phyloP scores from a whole-genome alignment of 2,113 vertebrate genomes.

The Pyxicephalus adspersus region DNA sequence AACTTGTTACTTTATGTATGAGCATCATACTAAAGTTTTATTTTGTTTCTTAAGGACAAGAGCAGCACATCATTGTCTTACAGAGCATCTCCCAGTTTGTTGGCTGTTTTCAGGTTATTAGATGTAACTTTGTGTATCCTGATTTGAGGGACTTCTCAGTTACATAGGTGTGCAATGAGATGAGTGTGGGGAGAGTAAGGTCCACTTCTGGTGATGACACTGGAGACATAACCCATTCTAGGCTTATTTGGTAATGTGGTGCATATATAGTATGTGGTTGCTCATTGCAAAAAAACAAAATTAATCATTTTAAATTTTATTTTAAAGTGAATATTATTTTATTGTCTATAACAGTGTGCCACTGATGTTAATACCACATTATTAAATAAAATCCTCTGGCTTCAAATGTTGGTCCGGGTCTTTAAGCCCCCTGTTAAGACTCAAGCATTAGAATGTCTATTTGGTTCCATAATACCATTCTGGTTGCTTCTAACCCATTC shows the following conservation, averaged over 20 bases:
- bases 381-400: too few species aligned
- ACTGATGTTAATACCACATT: too few species aligned
- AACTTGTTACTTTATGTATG: too few species aligned
- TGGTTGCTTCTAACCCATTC: not conserved
- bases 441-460: too few species aligned
- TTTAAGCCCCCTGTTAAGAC: constrained; percentile 5
- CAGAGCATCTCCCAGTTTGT: constrained; percentile 25
- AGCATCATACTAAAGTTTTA: too few species aligned
- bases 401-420: constrained; percentile 21
- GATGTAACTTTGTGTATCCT: not conserved
- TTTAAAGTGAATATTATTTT: too few species aligned
- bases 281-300: too few species aligned
- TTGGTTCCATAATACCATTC: not conserved
- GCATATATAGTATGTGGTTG: too few species aligned
- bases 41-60: too few species aligned
- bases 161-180: not conserved
- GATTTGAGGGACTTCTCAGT: too few species aligned
- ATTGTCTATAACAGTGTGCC: too few species aligned
- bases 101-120: not conserved
- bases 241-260: not conserved
- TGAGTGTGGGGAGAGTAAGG: not conserved
- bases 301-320: too few species aligned
- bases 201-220: not conserved
- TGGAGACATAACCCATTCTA: not conserved
- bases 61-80: not conserved